Percentiles rank a stretch among this genome's conserved stretches.
These are phyloP conservation scores for Nebria ingens DNA, from an alignment of 1,140 invertebrate genomes.

Conservation along the genomic window DNA sequence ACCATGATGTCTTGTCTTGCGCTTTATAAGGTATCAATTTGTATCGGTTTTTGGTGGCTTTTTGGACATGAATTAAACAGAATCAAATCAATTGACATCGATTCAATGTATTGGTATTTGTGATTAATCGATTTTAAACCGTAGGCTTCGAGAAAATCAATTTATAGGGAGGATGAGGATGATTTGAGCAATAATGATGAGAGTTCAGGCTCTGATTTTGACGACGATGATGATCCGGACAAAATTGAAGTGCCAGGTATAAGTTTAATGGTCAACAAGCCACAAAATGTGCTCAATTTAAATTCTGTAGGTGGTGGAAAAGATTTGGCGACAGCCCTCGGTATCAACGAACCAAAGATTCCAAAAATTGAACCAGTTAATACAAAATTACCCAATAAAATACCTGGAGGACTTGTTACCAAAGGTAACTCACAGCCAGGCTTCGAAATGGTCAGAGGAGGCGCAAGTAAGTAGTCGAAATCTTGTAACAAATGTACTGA, in stretches of 20 bases:
- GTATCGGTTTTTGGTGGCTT: no score
- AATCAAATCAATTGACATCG: no score
- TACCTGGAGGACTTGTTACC: conserved; percentile 40
- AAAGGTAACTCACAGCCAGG: conserved; percentile 37
- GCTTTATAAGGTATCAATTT: no score
- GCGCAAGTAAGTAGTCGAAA: conserved; percentile 10
- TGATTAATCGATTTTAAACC: no score
- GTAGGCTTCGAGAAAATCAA: background rate
- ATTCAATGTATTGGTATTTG: no score
- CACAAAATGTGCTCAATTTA: conserved; percentile 2
- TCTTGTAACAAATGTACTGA: no score
- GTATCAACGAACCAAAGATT: conserved; percentile 37
- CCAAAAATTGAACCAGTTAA: conserved; percentile 15
- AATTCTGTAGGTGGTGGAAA: conserved; percentile 59
- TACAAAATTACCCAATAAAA: conserved; percentile 27
- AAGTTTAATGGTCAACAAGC: conserved; percentile 16
- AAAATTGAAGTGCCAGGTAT: conserved; percentile 80
- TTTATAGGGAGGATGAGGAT: background rate
- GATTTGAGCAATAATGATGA: conserved; percentile 36
- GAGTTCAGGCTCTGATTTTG: conserved; percentile 67
- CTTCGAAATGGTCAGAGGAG: conserved; percentile 32
- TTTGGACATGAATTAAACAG: no score
- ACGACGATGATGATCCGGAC: conserved; percentile 81
- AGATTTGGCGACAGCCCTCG: conserved; percentile 61
- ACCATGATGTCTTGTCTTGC: background rate